Evolutionary conservation across 1,140 invertebrate species (phyloP).

Genomic region (Lordiphosa mommai): DNA sequence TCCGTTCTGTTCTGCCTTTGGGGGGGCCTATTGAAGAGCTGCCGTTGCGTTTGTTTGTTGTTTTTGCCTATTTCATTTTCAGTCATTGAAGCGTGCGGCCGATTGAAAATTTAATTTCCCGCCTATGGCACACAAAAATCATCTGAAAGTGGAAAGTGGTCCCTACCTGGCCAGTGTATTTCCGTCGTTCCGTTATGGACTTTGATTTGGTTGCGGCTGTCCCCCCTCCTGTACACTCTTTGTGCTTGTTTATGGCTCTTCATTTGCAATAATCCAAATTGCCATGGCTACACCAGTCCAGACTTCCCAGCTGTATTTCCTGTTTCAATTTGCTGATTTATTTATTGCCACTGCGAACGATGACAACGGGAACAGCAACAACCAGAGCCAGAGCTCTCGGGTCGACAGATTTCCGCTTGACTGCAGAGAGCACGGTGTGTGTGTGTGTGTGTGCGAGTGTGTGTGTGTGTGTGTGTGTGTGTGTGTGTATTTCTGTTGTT

Average conservation of each 20-base stretch:
- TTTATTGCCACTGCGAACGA: conserved; percentile 46
- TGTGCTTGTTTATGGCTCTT: conserved; percentile 35
- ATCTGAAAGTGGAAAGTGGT: conserved; percentile 9
- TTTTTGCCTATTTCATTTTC: conserved; percentile 37
- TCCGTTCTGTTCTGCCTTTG: background rate
- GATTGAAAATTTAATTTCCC: conserved; percentile 78
- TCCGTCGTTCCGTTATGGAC: conserved; percentile 53
- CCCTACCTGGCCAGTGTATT: conserved; percentile 29
- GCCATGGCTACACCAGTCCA: conserved; percentile 32
- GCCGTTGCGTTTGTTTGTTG: background rate
- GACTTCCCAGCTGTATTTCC: conserved; percentile 60
- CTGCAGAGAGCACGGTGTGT: background rate
- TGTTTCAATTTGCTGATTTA: conserved; percentile 59
- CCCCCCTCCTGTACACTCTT: too few species aligned
- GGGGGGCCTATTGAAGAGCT: too few species aligned
- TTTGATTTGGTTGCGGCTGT: conserved; percentile 32
- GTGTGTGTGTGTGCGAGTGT: too few species aligned
- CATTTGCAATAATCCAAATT: conserved; percentile 70
- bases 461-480: background rate
- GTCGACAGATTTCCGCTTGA: conserved; percentile 41
- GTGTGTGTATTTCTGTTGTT: background rate
- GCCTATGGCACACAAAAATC: conserved; percentile 39
- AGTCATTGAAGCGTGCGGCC: conserved; percentile 58
- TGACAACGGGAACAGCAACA: background rate
- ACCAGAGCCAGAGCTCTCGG: too few species aligned